Evolutionary conservation across 2,888 invertebrate genomes (phyloP).

Genomic region (Drosophila gaucha): DNA sequence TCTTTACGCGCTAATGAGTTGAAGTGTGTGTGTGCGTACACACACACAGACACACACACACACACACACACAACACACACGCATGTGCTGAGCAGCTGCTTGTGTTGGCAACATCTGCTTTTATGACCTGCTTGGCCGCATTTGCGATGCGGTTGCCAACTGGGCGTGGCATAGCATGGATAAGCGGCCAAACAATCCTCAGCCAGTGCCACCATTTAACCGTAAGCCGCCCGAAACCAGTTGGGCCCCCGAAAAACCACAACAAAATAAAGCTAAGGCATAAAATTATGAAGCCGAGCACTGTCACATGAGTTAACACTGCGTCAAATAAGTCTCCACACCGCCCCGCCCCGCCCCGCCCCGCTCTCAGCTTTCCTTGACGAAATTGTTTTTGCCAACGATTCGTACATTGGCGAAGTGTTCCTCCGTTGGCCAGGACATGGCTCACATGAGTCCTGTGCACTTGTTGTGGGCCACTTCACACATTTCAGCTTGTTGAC

Average conservation of each 20-base stretch:
- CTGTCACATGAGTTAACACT: slow-evolving; percentile 16
- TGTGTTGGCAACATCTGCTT: slow-evolving; percentile 51
- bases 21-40: slow-evolving; percentile 49
- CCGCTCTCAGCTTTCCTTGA: background rate
- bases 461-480: no score
- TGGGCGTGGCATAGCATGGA: slow-evolving; percentile 27
- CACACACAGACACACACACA: slow-evolving; percentile 1
- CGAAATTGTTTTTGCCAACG: no score
- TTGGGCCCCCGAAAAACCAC: slow-evolving; percentile 24
- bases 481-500: background rate
- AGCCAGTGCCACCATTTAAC: slow-evolving; percentile 2
- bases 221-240: slow-evolving; percentile 26
- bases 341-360: background rate
- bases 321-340: background rate
- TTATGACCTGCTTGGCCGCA: slow-evolving; percentile 29
- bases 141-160: slow-evolving; percentile 32
- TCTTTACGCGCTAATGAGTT: slow-evolving; percentile 73
- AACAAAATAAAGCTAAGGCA: slow-evolving; percentile 7
- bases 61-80: background rate
- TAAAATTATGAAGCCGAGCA: slow-evolving; percentile 4
- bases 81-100: slow-evolving; percentile 9
- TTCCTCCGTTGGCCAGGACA: no score
- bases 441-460: no score
- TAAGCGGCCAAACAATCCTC: slow-evolving; percentile 18
- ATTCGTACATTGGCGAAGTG: no score